Conservation (phyloP, 2,113 vertebrate species). For the Megaceryle maxima region DNA sequence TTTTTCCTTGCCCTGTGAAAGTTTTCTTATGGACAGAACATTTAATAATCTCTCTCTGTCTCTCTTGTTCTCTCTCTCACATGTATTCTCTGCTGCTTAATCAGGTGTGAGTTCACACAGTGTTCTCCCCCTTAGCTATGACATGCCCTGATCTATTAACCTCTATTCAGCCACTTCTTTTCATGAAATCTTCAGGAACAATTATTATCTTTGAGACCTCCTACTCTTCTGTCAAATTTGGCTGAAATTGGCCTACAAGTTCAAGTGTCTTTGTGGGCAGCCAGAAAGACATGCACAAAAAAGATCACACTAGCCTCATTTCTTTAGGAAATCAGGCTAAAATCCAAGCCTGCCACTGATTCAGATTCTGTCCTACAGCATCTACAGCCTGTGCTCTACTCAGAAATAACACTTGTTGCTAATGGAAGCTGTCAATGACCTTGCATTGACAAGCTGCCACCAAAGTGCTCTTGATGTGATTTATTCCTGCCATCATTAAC, state of each 20-base stretch:
- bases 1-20: conserved; percentile 49
- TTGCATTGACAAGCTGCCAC: conserved; percentile 50
- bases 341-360: neutral
- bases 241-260: conserved; percentile 12
- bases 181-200: neutral
- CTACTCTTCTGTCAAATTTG: neutral
- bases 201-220: neutral
- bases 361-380: conserved; percentile 8
- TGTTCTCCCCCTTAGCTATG: neutral
- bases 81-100: conserved; percentile 40
- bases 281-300: neutral
- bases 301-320: neutral
- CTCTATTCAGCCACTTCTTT: conserved; percentile 1
- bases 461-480: conserved; percentile 50
- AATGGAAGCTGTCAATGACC: conserved; percentile 40
- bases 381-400: neutral
- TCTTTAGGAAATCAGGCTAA: conserved; percentile 11
- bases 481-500: conserved; percentile 65
- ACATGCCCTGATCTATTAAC: conserved; percentile 21
- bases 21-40: conserved; percentile 32
- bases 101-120: conserved; percentile 51
- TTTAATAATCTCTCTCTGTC: conserved; percentile 12
- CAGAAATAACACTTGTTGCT: conserved; percentile 46
- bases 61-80: neutral
- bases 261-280: neutral